Conservation (phyloP, 1,140 invertebrate species). For the Drosophila malerkotliana region DNA sequence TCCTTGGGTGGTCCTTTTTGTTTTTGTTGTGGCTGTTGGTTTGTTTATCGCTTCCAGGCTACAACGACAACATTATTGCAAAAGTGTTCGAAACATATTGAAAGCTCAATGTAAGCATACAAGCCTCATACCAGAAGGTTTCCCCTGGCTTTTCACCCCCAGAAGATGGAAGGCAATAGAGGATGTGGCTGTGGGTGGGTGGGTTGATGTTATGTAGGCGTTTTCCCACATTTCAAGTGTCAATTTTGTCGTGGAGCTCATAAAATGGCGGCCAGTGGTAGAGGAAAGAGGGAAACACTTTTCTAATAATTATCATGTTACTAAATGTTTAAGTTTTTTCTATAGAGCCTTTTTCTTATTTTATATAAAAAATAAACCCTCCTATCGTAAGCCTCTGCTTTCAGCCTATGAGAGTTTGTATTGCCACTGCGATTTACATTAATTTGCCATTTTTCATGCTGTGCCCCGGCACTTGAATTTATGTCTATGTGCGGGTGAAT, state of each 20-base stretch:
- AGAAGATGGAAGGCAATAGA: conserved; percentile 2
- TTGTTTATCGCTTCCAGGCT: conserved; percentile 69
- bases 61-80: conserved; percentile 66
- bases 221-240: conserved; percentile 59
- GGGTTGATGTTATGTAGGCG: conserved; percentile 24
- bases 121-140: background rate
- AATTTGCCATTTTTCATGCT: conserved; percentile 84
- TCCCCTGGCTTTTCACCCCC: conserved; percentile 7
- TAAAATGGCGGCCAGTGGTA: conserved; percentile 58
- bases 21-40: conserved; percentile 54
- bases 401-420: conserved; percentile 45
- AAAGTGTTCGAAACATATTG: conserved; percentile 78
- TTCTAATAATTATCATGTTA: background rate
- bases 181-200: conserved; percentile 4
- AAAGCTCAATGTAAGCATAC: conserved; percentile 42
- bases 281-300: conserved; percentile 6
- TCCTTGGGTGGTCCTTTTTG: conserved; percentile 44
- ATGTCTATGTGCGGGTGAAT: conserved; percentile 57
- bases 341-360: background rate
- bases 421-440: conserved; percentile 79
- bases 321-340: background rate
- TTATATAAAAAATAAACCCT: background rate
- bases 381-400: background rate
- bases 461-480: conserved; percentile 51
- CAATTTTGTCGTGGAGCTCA: conserved; percentile 66